A percentile compares a stretch with the other conserved stretches of the same genome.
Evolutionary conservation across 2,888 invertebrate species (phyloP).

Genomic region (Dryobotodes eremita): DNA sequence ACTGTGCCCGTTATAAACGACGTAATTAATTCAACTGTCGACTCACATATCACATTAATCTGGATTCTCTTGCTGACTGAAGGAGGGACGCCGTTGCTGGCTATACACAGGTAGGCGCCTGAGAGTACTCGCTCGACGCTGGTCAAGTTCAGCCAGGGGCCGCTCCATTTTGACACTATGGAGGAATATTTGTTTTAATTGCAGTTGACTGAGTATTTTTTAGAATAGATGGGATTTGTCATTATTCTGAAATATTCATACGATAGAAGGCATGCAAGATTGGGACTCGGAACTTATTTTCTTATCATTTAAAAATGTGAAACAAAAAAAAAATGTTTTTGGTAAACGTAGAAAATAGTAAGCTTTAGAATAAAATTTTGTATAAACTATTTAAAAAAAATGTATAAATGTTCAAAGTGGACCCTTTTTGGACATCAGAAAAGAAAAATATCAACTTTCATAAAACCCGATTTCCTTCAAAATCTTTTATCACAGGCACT

Average conservation of each 20-base stretch:
- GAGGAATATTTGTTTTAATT: conserved; percentile 35
- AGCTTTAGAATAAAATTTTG: not conserved
- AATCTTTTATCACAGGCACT: conserved; percentile 21
- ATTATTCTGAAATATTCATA: not conserved
- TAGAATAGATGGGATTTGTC: not conserved
- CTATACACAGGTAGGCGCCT: conserved; percentile 92
- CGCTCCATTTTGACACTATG: conserved; percentile 90
- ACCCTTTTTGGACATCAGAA: not conserved
- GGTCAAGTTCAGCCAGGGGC: conserved; percentile 90
- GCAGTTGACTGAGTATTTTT: no score
- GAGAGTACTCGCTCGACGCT: conserved; percentile 91
- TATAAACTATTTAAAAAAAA: no score
- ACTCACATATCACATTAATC: conserved; percentile 89
- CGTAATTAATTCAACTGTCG: conserved; percentile 58
- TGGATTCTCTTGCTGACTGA: conserved; percentile 88
- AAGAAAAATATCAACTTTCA: conserved; percentile 7
- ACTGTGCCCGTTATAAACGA: conserved; percentile 54
- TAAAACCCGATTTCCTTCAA: conserved; percentile 17
- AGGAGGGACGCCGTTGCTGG: conserved; percentile 91
- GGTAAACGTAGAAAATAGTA: not conserved
- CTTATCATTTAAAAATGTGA: not conserved
- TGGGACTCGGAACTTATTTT: not conserved
- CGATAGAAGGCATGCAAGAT: not conserved
- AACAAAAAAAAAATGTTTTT: not conserved
- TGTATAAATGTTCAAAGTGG: not conserved